phyloP scores from a whole-genome alignment of 2,797 vertebrate species.

The Lepilemur ruficaudatus region DNA sequence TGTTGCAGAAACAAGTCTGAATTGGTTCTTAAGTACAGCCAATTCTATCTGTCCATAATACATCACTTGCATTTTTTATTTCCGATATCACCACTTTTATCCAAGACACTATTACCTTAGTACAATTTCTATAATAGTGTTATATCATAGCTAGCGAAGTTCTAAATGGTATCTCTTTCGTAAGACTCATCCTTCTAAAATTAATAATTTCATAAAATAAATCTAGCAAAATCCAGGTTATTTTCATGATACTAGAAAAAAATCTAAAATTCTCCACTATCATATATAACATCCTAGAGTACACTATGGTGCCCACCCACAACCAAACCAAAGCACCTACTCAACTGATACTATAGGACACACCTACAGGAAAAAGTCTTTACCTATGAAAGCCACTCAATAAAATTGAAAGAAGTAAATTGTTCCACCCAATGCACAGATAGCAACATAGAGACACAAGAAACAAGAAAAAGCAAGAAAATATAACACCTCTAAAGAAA shows the following conservation, averaged over 20 bases:
- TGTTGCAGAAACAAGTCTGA: background rate
- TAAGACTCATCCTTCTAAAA: background rate
- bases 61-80: background rate
- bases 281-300: background rate
- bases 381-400: background rate
- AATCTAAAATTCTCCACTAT: background rate
- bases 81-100: background rate
- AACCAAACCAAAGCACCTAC: background rate
- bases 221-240: background rate
- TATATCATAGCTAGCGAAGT: background rate
- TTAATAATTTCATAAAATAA: background rate
- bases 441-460: background rate
- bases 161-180: background rate
- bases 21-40: background rate
- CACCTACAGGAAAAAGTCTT: background rate
- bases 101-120: background rate
- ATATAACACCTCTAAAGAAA: background rate
- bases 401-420: background rate
- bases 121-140: background rate
- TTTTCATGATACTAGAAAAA: background rate
- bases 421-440: background rate
- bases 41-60: background rate
- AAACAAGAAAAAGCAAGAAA: background rate
- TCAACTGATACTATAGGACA: background rate
- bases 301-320: background rate